Evolutionary conservation across 2,113 vertebrate species (phyloP).

Genomic region (Pluvialis apricaria): DNA sequence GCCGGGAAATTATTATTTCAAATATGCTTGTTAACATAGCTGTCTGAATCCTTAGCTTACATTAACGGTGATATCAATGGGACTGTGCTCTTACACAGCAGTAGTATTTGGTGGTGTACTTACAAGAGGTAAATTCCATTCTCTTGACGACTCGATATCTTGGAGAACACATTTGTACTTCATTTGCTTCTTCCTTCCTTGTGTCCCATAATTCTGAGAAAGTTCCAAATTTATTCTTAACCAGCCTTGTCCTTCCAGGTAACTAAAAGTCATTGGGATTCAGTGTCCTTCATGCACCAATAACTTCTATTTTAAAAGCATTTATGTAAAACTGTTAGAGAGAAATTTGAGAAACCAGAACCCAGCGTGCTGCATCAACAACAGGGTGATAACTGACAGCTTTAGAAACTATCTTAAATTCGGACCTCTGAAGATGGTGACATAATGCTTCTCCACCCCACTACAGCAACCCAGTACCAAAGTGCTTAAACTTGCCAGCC

Average conservation of each 20-base stretch:
- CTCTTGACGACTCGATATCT: neutral
- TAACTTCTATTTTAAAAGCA: neutral
- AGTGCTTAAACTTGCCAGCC: neutral
- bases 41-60: neutral
- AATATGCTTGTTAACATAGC: neutral
- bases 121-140: neutral
- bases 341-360: neutral
- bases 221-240: neutral
- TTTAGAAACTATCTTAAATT: neutral
- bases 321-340: neutral
- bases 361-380: neutral
- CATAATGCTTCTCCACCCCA: neutral
- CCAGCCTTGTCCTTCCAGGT: neutral
- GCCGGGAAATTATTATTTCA: neutral
- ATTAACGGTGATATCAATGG: neutral
- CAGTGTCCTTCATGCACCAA: slow-evolving; percentile 4
- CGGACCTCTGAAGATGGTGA: neutral
- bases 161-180: neutral
- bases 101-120: neutral
- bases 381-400: neutral
- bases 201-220: neutral
- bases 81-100: neutral
- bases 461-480: neutral
- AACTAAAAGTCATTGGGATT: neutral
- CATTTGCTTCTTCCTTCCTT: neutral